phyloP scores from a whole-genome alignment of 2,797 vertebrate species.

The Anguilla anguilla region DNA sequence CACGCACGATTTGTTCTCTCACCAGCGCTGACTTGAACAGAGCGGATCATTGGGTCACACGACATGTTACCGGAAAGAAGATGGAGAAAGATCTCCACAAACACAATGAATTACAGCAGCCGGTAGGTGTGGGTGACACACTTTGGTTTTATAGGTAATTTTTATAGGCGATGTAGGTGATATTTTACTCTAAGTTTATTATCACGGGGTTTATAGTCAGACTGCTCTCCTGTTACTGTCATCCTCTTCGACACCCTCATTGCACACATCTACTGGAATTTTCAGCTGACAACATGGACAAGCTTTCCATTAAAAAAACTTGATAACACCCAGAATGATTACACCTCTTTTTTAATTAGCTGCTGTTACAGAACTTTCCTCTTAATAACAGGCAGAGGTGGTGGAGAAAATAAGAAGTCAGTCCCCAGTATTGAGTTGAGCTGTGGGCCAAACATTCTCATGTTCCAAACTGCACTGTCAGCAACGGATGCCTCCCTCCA shows the following conservation, averaged over 20 bases:
- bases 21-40: not conserved
- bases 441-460: not conserved
- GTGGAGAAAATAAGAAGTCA: not conserved
- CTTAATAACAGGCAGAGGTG: not conserved
- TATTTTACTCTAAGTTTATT: not conserved
- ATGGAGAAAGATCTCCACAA: not conserved
- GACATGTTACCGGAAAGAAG: not conserved
- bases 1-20: not conserved
- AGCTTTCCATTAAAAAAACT: not conserved
- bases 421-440: not conserved
- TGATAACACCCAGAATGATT: not conserved
- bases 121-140: not conserved
- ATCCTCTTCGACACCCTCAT: not conserved
- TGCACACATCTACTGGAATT: not conserved
- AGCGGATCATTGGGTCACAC: not conserved
- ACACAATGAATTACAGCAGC: too few relatives aligned
- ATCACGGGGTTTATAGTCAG: not conserved
- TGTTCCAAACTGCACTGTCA: not conserved
- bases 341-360: not conserved
- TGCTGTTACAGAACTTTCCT: not conserved
- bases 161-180: not conserved
- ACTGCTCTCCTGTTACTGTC: not conserved
- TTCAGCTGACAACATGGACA: not conserved
- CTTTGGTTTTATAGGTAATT: not conserved
- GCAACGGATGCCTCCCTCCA: not conserved